Evolutionary conservation across 2,113 vertebrate species (phyloP).

Genomic region (Urocitellus parryii): DNA sequence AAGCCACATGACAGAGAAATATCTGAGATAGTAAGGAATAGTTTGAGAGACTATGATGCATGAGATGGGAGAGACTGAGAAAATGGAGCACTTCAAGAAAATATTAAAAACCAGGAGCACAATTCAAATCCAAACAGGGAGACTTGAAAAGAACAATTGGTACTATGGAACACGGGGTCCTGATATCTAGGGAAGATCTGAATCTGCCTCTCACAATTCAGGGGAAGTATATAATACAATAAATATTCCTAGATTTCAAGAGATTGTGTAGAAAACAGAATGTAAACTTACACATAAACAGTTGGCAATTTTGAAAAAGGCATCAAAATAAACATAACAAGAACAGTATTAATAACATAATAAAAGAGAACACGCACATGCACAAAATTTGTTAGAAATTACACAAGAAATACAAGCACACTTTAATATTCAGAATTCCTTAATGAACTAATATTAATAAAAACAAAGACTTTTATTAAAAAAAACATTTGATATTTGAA

Average conservation of each 20-base stretch:
- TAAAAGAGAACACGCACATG: background rate
- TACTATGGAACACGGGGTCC: background rate
- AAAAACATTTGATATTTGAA: background rate
- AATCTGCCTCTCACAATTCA: background rate
- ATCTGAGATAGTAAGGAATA: background rate
- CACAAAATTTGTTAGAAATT: background rate
- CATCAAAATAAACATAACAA: background rate
- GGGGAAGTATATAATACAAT: background rate
- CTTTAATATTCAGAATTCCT: background rate
- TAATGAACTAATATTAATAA: background rate
- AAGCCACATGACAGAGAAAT: background rate
- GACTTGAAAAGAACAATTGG: conserved; percentile 8
- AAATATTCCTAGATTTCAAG: background rate
- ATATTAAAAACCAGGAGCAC: background rate
- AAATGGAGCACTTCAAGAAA: background rate
- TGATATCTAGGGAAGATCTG: background rate
- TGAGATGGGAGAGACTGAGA: background rate
- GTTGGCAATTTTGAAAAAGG: background rate
- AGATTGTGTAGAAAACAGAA: background rate
- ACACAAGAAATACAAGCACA: background rate
- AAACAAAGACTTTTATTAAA: conserved; percentile 2
- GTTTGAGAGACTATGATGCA: background rate
- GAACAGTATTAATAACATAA: background rate
- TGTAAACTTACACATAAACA: background rate
- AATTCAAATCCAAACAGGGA: background rate